These are phyloP conservation scores for Tigriopus californicus DNA, from an alignment of 2,888 invertebrate genomes.

Conservation along the genomic window DNA sequence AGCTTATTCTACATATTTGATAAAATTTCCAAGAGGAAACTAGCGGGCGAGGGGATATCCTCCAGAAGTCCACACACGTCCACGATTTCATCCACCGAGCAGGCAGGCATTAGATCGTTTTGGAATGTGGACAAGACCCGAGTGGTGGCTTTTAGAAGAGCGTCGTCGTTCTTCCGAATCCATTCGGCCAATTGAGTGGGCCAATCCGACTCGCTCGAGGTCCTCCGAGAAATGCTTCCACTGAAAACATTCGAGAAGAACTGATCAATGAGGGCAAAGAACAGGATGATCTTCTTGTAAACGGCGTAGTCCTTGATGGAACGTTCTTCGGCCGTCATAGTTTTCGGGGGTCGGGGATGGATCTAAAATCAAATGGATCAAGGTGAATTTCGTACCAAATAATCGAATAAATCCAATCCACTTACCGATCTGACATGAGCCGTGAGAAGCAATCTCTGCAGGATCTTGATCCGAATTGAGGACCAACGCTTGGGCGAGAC, in stretches of 20 bases:
- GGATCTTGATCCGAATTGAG: slow-evolving; percentile 32
- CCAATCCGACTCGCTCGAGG: slow-evolving; percentile 42
- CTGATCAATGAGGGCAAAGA: slow-evolving; percentile 64
- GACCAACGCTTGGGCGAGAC: slow-evolving; percentile 60
- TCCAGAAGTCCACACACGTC: slow-evolving; percentile 15
- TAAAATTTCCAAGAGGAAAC: slow-evolving; percentile 8
- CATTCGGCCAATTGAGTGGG: slow-evolving; percentile 71
- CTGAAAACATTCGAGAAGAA: slow-evolving; percentile 70
- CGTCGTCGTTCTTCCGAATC: slow-evolving; percentile 81
- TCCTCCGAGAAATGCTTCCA: not conserved
- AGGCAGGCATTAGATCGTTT: slow-evolving; percentile 68
- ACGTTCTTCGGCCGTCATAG: not conserved
- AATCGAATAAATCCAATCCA: not conserved
- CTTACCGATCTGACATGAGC: slow-evolving; percentile 10
- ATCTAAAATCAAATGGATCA: not conserved
- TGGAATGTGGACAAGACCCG: slow-evolving; percentile 58
- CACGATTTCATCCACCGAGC: slow-evolving; percentile 8
- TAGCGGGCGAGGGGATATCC: slow-evolving; percentile 12
- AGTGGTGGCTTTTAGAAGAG: slow-evolving; percentile 68
- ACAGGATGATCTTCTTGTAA: slow-evolving; percentile 67
- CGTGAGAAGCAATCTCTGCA: slow-evolving; percentile 10
- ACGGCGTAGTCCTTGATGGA: slow-evolving; percentile 42
- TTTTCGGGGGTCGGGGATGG: not conserved
- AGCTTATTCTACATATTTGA: not conserved
- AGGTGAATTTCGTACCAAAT: not conserved